Percentiles rank a stretch among this genome's conserved stretches.
Evolutionary conservation across 2,113 vertebrate species (phyloP).

Genomic region (Macquaria australasica): DNA sequence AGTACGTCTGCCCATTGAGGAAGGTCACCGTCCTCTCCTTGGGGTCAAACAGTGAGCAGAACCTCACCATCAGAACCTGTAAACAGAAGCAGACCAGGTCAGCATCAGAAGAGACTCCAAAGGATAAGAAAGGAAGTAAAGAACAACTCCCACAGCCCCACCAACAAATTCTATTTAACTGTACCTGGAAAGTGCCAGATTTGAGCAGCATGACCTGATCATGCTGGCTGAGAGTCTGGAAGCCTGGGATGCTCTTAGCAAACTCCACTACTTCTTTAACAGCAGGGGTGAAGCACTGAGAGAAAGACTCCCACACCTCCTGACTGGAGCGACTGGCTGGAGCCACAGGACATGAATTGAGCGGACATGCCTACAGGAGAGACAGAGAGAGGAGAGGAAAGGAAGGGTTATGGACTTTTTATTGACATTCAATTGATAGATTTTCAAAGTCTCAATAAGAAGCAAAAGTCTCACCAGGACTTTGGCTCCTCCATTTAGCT

Average conservation of each 20-base stretch:
- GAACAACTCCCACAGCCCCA: not conserved
- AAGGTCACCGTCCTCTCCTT: conserved; percentile 85
- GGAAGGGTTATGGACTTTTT: not conserved
- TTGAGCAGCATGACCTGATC: conserved; percentile 89
- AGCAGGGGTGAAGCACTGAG: conserved; percentile 88
- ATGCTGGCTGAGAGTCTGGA: conserved; percentile 85
- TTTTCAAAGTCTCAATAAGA: not conserved
- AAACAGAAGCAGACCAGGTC: conserved; percentile 13
- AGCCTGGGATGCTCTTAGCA: conserved; percentile 88
- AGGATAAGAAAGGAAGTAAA: not conserved
- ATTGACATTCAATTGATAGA: not conserved
- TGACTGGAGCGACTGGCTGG: conserved; percentile 83
- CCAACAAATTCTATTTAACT: not conserved
- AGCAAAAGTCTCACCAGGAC: conserved; percentile 81
- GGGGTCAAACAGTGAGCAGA: conserved; percentile 86
- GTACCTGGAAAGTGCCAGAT: conserved; percentile 88
- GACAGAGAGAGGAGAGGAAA: conserved; percentile 13
- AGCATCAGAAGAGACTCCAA: not conserved
- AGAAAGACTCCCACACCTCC: conserved; percentile 88
- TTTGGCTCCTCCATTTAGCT: conserved; percentile 82
- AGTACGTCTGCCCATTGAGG: conserved; percentile 86
- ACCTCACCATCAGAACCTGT: conserved; percentile 88
- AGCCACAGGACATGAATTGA: conserved; percentile 85
- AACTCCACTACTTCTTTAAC: conserved; percentile 89
- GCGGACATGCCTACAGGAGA: conserved; percentile 83